Percentiles rank a stretch among this genome's conserved stretches.
Evolutionary conservation across 1,140 invertebrate genomes (phyloP).

Genomic region (Trichoplusia ni): DNA sequence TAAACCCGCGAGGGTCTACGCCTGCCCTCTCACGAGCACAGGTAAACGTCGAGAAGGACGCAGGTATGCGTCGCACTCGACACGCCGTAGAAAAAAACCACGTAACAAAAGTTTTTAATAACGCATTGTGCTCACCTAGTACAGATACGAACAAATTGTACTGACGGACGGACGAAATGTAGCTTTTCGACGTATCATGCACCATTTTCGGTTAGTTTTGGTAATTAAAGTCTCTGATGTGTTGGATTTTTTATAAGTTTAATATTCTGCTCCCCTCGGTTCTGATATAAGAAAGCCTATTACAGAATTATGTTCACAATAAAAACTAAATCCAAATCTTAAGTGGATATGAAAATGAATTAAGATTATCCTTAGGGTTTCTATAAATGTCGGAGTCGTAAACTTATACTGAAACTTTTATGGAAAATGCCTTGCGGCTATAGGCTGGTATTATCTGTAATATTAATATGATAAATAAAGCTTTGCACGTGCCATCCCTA

Average conservation of each 20-base stretch:
- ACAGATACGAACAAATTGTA: no score
- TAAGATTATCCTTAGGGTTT: no score
- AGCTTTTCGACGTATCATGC: slow-evolving; percentile 40
- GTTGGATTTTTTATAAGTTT: not conserved
- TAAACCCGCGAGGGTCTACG: slow-evolving; percentile 37
- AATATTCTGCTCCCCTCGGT: not conserved
- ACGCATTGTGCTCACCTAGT: slow-evolving; percentile 64
- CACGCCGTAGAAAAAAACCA: slow-evolving; percentile 61
- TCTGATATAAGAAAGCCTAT: no score
- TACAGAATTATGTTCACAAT: no score
- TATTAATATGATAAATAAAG: no score
- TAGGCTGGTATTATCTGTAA: no score
- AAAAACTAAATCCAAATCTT: no score
- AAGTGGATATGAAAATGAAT: no score
- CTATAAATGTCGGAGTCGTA: no score
- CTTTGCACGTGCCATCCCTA: not conserved
- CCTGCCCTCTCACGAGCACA: slow-evolving; percentile 67
- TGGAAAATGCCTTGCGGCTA: no score
- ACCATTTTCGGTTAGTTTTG: slow-evolving; percentile 14
- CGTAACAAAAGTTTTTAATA: slow-evolving; percentile 70
- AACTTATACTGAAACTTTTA: no score
- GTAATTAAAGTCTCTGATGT: slow-evolving; percentile 26
- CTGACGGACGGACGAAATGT: slow-evolving; percentile 52
- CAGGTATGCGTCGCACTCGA: slow-evolving; percentile 63
- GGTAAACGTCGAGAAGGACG: slow-evolving; percentile 68